Evolutionary conservation across 1,140 invertebrate species (phyloP), one percentile per base, ranked within the genome.

Genomic region (Bactericera cockerelli): DNA sequence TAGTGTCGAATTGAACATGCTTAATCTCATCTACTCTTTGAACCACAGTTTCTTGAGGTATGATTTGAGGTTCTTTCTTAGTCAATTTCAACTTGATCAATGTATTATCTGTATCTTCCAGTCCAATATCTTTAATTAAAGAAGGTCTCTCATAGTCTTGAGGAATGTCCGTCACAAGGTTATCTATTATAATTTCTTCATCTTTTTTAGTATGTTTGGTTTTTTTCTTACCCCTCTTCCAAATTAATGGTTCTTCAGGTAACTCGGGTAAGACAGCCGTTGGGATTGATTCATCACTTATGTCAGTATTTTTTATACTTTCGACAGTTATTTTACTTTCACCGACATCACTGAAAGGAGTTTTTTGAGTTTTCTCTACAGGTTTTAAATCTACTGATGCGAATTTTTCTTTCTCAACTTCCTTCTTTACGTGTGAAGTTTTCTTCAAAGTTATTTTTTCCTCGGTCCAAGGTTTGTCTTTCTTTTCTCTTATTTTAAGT

Each of bases 381-480:
- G 59, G 62, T 58, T 63, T 63, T 31, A 73, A 65, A n/a, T 68
- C 14, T 0, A 65, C 65, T 31, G 70, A 69, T 62, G 75, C 72
- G 61, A 70, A 65, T 55, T 70, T 67, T 67, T 71, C 67, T 64
- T 62, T 65, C 59, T 59, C 31, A 2, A 64, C 11, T 57, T 55
- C 63, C 56, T 70, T 67, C 6, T 68, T 67, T 16, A 69, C 67
- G 1, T 59, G 64, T 1, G 65, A 66, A 14, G 70, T 58, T 31
- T 67, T 70, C 64, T 71, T 69, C 11, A 75, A 49, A 61, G 21
- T 68, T 65, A 61, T 66, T 66, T 65, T 70, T 68, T 60, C 72
- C 64, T 67, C 25, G 14, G 58, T 62, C 63, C 62, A 63, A 26
- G 58, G 60, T 33, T 70, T 65, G 2, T 58, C 59, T 60, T 2